Evolutionary conservation across 1,140 invertebrate genomes (phyloP).

Genomic region (Drosophila ficusphila): DNA sequence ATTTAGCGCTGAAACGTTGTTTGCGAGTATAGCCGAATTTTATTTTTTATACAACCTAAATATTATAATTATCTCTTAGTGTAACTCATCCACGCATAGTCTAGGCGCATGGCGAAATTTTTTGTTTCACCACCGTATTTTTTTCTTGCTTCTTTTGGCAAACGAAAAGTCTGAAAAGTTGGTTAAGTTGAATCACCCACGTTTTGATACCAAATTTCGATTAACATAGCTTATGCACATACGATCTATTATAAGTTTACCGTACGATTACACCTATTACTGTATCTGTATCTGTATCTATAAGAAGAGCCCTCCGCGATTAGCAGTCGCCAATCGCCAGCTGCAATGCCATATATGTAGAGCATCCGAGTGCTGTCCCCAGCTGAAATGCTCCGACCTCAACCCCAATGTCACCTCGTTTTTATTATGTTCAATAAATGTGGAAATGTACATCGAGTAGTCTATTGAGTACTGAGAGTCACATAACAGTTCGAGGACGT

Average conservation of each 20-base stretch:
- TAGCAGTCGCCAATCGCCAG: constrained; percentile 3
- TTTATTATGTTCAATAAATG: constrained; percentile 51
- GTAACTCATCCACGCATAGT: constrained; percentile 14
- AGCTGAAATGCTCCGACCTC: constrained; percentile 15
- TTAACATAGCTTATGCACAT: constrained; percentile 37
- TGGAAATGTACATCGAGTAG: constrained; percentile 30
- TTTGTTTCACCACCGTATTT: constrained; percentile 8
- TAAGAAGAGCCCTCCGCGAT: constrained; percentile 34
- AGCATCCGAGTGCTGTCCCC: constrained; percentile 5
- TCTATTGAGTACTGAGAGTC: not conserved
- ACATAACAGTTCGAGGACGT: constrained; percentile 2
- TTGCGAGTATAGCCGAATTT: constrained; percentile 55
- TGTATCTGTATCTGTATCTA: constrained; percentile 16
- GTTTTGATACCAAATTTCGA: constrained; percentile 75
- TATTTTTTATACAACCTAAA: constrained; percentile 52
- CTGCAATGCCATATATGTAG: constrained; percentile 27
- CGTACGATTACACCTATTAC: constrained; percentile 13
- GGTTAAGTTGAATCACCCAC: constrained; percentile 41
- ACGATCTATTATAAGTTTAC: constrained; percentile 30
- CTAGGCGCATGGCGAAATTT: constrained; percentile 7
- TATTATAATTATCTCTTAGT: constrained; percentile 46
- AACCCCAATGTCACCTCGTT: constrained; percentile 43
- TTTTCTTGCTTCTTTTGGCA: constrained; percentile 43
- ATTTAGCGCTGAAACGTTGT: constrained; percentile 7
- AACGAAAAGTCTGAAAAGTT: constrained; percentile 49